These are phyloP conservation scores for Aegotheles bennettii DNA, from an alignment of 2,113 vertebrate species.

Conservation along the genomic window DNA sequence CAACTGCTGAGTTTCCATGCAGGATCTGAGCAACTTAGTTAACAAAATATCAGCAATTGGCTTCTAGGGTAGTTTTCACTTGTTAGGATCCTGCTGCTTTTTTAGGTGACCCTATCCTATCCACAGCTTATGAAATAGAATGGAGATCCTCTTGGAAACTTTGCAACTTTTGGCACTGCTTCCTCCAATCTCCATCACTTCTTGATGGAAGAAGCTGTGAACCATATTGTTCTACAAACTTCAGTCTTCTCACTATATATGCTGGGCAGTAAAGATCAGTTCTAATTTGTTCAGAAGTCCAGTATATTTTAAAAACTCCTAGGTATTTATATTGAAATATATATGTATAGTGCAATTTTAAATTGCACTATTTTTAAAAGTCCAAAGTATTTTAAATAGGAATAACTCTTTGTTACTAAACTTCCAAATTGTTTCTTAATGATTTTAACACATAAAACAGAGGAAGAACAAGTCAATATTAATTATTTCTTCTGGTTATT, in stretches of 20 bases:
- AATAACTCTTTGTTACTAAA: neutral
- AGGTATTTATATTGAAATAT: neutral
- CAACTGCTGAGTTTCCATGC: neutral
- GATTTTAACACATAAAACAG: neutral
- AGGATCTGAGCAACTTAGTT: neutral
- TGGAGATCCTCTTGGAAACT: neutral
- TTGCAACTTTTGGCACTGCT: neutral
- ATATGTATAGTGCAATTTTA: neutral
- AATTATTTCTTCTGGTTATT: neutral
- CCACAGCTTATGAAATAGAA: neutral
- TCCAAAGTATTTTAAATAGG: neutral
- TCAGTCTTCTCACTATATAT: neutral
- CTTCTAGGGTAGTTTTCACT: neutral
- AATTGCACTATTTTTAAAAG: neutral
- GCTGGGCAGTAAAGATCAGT: no score
- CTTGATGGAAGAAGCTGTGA: neutral
- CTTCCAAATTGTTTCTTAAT: neutral
- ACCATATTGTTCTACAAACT: neutral
- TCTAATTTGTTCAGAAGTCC: no score
- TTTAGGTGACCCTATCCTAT: neutral
- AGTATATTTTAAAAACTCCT: neutral
- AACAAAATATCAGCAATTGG: neutral
- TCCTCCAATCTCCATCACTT: neutral
- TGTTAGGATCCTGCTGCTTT: neutral
- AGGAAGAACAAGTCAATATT: neutral